Evolutionary conservation across 2,113 vertebrate species (phyloP).

Genomic region (Ammospiza caudacuta): DNA sequence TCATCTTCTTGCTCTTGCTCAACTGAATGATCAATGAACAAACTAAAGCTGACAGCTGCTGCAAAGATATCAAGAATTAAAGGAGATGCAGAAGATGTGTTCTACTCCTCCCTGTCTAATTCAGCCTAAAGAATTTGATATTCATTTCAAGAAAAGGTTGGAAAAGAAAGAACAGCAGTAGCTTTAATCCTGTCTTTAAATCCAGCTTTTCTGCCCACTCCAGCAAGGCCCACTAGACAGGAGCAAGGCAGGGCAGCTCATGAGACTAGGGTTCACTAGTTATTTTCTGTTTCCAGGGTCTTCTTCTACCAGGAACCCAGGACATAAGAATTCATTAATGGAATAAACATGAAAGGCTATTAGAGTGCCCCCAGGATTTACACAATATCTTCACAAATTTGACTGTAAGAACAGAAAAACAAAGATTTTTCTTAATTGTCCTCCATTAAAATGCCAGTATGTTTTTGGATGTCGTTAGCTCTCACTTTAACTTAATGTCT

Average conservation of each 20-base stretch:
- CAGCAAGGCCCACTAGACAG: not conserved
- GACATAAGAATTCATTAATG: not conserved
- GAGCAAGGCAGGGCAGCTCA: not conserved
- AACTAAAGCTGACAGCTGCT: slow-evolving; percentile 56
- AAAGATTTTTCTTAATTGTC: not conserved
- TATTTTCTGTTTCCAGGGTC: not conserved
- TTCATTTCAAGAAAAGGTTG: not conserved
- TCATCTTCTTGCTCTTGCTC: slow-evolving; percentile 50
- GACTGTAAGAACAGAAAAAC: not conserved
- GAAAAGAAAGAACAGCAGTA: not conserved
- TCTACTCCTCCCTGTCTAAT: not conserved
- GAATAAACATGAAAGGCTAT: not conserved
- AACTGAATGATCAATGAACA: slow-evolving; percentile 63
- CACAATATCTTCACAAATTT: not conserved
- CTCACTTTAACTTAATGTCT: not conserved
- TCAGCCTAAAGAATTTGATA: not conserved
- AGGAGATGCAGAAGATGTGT: slow-evolving; percentile 23
- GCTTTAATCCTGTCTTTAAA: not conserved
- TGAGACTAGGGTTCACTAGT: not conserved
- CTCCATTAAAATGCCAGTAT: not conserved
- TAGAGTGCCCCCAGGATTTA: not conserved
- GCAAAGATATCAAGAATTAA: slow-evolving; percentile 4
- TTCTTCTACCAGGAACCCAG: not conserved
- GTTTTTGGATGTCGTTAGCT: not conserved
- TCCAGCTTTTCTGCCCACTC: not conserved